Percentiles rank a stretch among this genome's conserved stretches.
Conservation (phyloP, 1,140 invertebrate species). For the Panagrolaimus sp. region DNA sequence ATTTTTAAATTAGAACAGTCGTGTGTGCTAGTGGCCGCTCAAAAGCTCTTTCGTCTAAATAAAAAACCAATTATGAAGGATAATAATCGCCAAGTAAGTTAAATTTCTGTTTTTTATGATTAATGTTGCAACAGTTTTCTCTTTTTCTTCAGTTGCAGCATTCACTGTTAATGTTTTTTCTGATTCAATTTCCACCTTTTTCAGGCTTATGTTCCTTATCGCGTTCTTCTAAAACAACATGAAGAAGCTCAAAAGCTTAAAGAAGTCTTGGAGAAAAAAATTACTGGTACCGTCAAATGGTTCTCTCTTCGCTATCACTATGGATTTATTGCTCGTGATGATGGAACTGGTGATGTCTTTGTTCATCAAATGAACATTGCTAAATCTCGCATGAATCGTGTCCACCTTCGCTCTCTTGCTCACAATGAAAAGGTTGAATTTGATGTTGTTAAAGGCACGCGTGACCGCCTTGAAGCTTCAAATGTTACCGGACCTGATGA, state of each 20-base stretch:
- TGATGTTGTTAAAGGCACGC: slow-evolving; percentile 87
- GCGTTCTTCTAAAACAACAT: neutral
- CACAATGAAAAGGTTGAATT: slow-evolving; percentile 97
- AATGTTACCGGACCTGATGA: slow-evolving; percentile 47
- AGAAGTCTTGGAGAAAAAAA: slow-evolving; percentile 54
- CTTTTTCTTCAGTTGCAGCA: neutral
- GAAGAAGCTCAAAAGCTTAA: slow-evolving; percentile 17
- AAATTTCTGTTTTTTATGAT: too few relatives aligned
- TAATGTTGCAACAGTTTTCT: too few relatives aligned
- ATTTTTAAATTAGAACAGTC: too few relatives aligned
- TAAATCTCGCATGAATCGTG: slow-evolving; percentile 92
- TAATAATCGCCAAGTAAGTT: too few relatives aligned
- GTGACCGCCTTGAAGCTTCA: slow-evolving; percentile 67
- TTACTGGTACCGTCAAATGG: slow-evolving; percentile 89
- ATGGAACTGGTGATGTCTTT: slow-evolving; percentile 98
- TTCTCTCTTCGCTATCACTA: slow-evolving; percentile 99
- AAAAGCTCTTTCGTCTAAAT: too few relatives aligned
- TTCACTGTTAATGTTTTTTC: neutral
- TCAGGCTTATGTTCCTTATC: neutral
- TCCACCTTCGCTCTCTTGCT: slow-evolving; percentile 83
- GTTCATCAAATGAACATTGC: slow-evolving; percentile 91
- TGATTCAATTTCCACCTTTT: slow-evolving; percentile 3
- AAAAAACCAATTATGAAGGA: too few relatives aligned
- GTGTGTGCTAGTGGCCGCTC: too few relatives aligned
- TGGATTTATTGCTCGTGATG: slow-evolving; percentile 95